Evolutionary conservation across 2,113 vertebrate species (phyloP).

Genomic region (Bettongia penicillata): DNA sequence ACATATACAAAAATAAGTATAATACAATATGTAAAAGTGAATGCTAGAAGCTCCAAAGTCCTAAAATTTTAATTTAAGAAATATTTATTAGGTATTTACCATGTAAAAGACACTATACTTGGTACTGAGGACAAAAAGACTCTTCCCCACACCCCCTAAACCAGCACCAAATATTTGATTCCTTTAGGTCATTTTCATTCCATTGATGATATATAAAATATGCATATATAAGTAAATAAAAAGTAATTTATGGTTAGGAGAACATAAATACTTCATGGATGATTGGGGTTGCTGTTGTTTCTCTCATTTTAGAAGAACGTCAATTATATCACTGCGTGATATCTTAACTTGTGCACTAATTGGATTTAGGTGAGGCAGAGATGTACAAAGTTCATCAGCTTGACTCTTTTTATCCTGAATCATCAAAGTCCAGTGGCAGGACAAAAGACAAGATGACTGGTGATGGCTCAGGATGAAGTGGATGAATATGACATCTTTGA

Average conservation of each 20-base stretch:
- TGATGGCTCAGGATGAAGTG: too few species aligned
- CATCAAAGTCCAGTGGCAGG: too few species aligned
- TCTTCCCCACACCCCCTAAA: not conserved
- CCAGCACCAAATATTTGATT: not conserved
- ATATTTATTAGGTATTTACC: not conserved
- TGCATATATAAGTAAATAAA: not conserved
- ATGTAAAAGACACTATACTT: not conserved
- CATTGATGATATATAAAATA: not conserved
- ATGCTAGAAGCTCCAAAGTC: not conserved
- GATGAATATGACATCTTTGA: too few species aligned
- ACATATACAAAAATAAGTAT: not conserved
- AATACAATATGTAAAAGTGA: not conserved
- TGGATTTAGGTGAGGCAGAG: too few species aligned
- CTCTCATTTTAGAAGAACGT: too few species aligned
- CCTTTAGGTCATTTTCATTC: not conserved
- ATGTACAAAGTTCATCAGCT: too few species aligned
- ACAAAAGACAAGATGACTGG: too few species aligned
- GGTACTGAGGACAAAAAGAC: not conserved
- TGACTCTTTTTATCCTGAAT: too few species aligned
- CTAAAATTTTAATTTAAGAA: not conserved
- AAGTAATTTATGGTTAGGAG: not conserved
- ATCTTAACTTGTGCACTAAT: too few species aligned
- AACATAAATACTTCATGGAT: not conserved
- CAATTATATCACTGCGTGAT: too few species aligned
- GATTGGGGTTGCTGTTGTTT: too few species aligned